Conservation (phyloP, 2,797 vertebrate species). For the Eidolon dupreanum region DNA sequence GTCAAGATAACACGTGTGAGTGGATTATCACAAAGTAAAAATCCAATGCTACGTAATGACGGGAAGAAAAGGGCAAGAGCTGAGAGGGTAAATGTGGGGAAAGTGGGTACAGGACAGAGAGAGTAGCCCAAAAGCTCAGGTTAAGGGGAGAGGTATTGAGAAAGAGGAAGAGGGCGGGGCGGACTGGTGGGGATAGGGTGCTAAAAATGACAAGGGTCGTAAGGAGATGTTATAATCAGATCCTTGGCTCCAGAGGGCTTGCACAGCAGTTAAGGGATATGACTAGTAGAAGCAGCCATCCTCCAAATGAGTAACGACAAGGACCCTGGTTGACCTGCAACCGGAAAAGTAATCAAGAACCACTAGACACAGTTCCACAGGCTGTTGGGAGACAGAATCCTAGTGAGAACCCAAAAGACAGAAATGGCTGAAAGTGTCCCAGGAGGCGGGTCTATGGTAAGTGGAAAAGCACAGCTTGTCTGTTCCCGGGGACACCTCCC, state of each 20-base stretch:
- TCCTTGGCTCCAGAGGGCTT: neutral
- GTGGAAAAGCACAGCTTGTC: neutral
- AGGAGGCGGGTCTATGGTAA: too few relatives aligned
- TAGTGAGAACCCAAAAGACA: neutral
- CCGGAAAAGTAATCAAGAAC: neutral
- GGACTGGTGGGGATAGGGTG: neutral
- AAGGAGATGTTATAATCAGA: rapidly evolving
- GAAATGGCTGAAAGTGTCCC: neutral
- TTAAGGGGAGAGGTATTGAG: neutral
- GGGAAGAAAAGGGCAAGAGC: neutral
- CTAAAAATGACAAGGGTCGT: neutral
- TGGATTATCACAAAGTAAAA: neutral
- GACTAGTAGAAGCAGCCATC: neutral
- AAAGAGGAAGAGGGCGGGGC: too few relatives aligned
- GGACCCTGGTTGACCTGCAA: neutral
- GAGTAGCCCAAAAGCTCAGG: neutral
- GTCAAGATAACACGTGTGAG: neutral
- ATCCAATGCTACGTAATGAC: neutral
- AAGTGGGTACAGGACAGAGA: neutral
- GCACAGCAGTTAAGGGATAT: too few relatives aligned
- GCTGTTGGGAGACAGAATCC: neutral
- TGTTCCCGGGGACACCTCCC: neutral
- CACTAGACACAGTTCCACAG: neutral
- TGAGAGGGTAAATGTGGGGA: neutral
- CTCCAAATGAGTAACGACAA: neutral